Evolutionary conservation across 1,140 invertebrate species (phyloP).

Genomic region (Cyclina sinensis): DNA sequence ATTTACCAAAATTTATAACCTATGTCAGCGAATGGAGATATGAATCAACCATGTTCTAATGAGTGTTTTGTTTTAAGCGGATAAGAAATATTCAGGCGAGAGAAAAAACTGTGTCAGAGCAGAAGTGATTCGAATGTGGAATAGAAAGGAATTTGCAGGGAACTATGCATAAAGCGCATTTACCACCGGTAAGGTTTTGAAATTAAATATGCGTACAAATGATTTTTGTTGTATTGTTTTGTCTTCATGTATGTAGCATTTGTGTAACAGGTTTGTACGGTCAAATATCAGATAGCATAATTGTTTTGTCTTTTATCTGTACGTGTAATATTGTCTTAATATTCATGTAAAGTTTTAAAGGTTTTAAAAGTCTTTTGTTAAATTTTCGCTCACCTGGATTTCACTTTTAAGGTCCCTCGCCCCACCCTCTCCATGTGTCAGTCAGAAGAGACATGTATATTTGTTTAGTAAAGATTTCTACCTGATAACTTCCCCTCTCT

Average conservation of each 20-base stretch:
- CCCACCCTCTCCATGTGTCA: too few species aligned
- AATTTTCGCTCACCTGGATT: neutral
- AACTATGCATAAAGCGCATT: neutral
- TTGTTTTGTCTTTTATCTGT: too few species aligned
- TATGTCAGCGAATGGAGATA: neutral
- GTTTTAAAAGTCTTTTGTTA: too few species aligned
- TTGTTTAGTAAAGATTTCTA: neutral
- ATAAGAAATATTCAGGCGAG: neutral
- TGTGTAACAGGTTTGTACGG: too few species aligned
- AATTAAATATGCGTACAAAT: too few species aligned
- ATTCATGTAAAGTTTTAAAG: too few species aligned
- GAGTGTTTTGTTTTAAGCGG: slow-evolving; percentile 1
- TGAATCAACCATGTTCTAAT: neutral
- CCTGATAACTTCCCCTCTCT: neutral
- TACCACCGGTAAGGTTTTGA: slow-evolving; percentile 1
- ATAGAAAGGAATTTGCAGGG: neutral
- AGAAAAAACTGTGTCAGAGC: neutral
- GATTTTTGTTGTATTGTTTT: too few species aligned
- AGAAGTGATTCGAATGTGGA: neutral
- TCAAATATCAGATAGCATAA: too few species aligned
- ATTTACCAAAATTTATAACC: neutral
- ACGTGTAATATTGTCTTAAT: too few species aligned
- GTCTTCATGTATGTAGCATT: too few species aligned
- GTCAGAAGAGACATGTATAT: neutral
- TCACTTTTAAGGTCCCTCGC: neutral